Percentiles rank a stretch among this genome's conserved stretches.
These are phyloP conservation scores for Tetrax tetrax DNA, from an alignment of 2,113 vertebrate genomes.

Conservation along the genomic window DNA sequence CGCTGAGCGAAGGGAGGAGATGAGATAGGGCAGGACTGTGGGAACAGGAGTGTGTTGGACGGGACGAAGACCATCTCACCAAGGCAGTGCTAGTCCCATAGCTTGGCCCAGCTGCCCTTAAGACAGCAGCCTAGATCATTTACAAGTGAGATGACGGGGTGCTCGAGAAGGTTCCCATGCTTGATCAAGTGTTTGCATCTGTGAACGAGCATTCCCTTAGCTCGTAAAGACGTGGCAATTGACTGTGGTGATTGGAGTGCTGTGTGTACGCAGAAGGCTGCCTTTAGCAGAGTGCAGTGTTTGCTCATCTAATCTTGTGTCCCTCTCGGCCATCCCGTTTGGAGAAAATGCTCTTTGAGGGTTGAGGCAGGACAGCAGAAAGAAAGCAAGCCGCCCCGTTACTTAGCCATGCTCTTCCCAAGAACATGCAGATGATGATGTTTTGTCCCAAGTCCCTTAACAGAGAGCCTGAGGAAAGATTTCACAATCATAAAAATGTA, in stretches of 20 bases:
- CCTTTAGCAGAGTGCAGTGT: not conserved
- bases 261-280: not conserved
- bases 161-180: not conserved
- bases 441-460: not conserved
- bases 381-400: not conserved
- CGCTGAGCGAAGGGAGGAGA: not conserved
- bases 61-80: not conserved
- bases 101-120: not conserved
- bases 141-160: not conserved
- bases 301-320: not conserved
- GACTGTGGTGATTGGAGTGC: not conserved
- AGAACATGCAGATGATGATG: not conserved
- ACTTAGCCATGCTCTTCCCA: not conserved
- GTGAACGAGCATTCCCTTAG: not conserved
- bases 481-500: not conserved
- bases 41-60: not conserved
- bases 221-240: not conserved
- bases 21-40: not conserved
- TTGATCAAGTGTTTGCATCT: not conserved
- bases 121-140: not conserved
- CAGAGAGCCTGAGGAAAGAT: not conserved
- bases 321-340: not conserved
- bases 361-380: not conserved
- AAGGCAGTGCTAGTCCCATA: not conserved
- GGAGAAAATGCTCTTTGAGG: not conserved